Evolutionary conservation across 1,140 invertebrate species (phyloP).

Genomic region (fruit fly (Drosophila melanogaster)): Release_6_plus_ISO1_MT NT_033779.5:3830501-3831000

Average conservation of each 20-base stretch:
- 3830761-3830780: conserved; percentile 61
- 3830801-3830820: conserved; percentile 49
- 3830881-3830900: conserved; percentile 45
- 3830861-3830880: conserved; percentile 63
- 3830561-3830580: conserved; percentile 61
- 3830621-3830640: conserved; percentile 22
- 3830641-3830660: conserved; percentile 77
- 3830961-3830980: conserved; percentile 19
- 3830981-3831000: background rate
- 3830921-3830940: conserved; percentile 38
- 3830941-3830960: conserved; percentile 72
- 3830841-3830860: conserved; percentile 81
- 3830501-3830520: conserved; percentile 73
- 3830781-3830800: conserved; percentile 38
- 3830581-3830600: conserved; percentile 78
- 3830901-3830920: background rate
- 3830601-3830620: conserved; percentile 38
- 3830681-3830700: conserved; percentile 85
- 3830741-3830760: conserved; percentile 54
- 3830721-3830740: conserved; percentile 8
- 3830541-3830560: conserved; percentile 74
- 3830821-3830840: conserved; percentile 64
- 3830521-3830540: conserved; percentile 27
- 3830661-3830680: conserved; percentile 84
- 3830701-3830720: conserved; percentile 84